Base-by-base conservation (phyloP, 2,888 invertebrate species). In the Adelognathus sp. region DNA sequence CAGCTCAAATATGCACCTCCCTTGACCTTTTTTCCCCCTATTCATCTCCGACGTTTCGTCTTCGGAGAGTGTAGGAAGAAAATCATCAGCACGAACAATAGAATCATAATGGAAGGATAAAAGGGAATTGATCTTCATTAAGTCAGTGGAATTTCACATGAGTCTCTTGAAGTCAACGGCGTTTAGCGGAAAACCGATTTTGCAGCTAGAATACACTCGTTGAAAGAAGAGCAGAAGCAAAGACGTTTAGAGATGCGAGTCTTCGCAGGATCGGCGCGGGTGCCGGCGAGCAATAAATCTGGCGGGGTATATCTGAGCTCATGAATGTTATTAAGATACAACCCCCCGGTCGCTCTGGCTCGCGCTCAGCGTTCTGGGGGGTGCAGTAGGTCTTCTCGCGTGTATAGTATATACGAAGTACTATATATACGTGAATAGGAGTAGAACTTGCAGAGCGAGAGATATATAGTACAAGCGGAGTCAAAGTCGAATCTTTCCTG, bases 261-360 rank as follows among this genome's bases (percentile, higher is more conserved):
- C 81, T 83, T 85, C 80, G 82, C 80, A 69, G 85, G 83, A 85
- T 87, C 83, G 86, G 84, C 85, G 84, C 86, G 87, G 89, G 88
- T 88, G 89, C 88, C 84, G 86, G 9, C 9, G 81, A 86, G 91
- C 89, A 91, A 91, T 91, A 91, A 91, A 91, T 91, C 90, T 91
- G 87, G 83, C 82, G 82, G 87, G 88, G 91, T 91, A 91, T 91
- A 91, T 91, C 91, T 91, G 90, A 91, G 91, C 91, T 91, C 91
- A 91, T 91, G 91, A 91, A 91, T 91, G 91, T 91, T 91, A 91
- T 91, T 91, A 91, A 91, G 91, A 91, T 91, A 91, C 91, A 91
- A 91, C 89, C 90, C 89, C 89, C 88, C 81, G 80, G 64, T 63
- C 82, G 70, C 60, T 71, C 66, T 60, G 71, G 63, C 60, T 74